A percentile compares a stretch with the other conserved stretches of the same genome.
These are phyloP conservation scores for Pipa parva DNA, from an alignment of 2,113 vertebrate species.

Conservation along the genomic window DNA sequence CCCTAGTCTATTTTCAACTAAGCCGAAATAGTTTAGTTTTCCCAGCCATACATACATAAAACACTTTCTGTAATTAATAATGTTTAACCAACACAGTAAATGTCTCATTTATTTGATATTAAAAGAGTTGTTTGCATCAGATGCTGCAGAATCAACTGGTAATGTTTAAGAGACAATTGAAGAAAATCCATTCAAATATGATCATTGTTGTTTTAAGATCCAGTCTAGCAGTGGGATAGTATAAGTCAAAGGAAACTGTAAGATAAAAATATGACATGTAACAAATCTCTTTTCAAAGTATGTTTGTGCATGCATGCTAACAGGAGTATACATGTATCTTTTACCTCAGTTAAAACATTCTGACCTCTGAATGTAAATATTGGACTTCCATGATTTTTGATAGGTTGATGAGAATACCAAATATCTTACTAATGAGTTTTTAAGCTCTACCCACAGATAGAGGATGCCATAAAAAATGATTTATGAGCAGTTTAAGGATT, in stretches of 20 bases:
- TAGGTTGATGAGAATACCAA: slow-evolving; percentile 32
- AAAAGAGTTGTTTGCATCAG: no score
- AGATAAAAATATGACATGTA: background rate
- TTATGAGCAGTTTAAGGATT: slow-evolving; percentile 43
- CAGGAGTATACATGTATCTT: no score
- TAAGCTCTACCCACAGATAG: slow-evolving; percentile 41
- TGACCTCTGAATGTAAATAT: slow-evolving; percentile 1
- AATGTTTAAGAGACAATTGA: no score
- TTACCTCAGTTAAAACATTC: no score
- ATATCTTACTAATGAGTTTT: slow-evolving; percentile 41
- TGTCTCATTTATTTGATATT: background rate
- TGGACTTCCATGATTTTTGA: background rate
- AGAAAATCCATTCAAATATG: no score
- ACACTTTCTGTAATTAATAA: no score
- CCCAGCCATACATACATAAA: no score
- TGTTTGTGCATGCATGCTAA: no score
- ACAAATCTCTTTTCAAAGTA: background rate
- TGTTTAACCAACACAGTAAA: background rate
- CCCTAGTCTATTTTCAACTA: background rate
- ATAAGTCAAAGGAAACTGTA: background rate
- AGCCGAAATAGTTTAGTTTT: background rate
- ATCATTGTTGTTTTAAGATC: no score
- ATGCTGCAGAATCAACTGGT: no score
- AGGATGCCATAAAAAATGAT: slow-evolving; percentile 34
- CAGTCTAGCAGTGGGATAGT: background rate